These are phyloP conservation scores for Tupaia chinensis DNA, from an alignment of 2,113 vertebrate genomes.

Conservation along the genomic window DNA sequence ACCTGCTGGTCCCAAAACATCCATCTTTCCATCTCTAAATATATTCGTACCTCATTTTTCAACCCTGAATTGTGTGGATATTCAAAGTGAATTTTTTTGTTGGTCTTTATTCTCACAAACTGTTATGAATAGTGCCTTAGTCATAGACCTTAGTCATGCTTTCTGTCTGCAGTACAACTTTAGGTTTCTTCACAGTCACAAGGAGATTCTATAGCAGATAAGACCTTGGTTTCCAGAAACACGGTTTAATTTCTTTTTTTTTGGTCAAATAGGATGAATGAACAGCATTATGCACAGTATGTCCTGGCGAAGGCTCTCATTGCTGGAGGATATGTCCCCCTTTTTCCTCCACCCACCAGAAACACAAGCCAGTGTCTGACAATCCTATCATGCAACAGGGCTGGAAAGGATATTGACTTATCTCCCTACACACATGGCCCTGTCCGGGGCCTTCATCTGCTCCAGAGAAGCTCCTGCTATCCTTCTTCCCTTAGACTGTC, in stretches of 20 bases:
- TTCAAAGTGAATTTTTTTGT: not conserved
- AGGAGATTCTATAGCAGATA: not conserved
- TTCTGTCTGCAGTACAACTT: not conserved
- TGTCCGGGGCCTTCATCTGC: constrained; percentile 17
- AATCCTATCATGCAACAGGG: not conserved
- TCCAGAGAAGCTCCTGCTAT: not conserved
- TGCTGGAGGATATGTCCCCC: not conserved
- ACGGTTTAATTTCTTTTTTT: not conserved
- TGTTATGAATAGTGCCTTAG: not conserved
- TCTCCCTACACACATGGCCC: constrained; percentile 17
- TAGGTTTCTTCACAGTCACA: constrained; percentile 3
- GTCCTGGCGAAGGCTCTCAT: not conserved
- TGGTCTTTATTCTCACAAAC: constrained; percentile 16
- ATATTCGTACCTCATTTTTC: not conserved
- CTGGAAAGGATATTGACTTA: not conserved
- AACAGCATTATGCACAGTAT: not conserved
- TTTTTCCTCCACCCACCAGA: not conserved
- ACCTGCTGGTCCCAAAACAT: not conserved
- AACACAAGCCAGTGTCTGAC: not conserved
- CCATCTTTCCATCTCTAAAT: constrained; percentile 8
- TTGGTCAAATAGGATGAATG: not conserved
- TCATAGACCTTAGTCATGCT: not conserved
- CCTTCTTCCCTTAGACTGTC: not conserved
- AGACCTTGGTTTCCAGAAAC: constrained; percentile 46
- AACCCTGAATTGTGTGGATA: not conserved